These are phyloP conservation scores for Notechis scutatus DNA, from an alignment of 2,113 vertebrate genomes.

Conservation along the genomic window DNA sequence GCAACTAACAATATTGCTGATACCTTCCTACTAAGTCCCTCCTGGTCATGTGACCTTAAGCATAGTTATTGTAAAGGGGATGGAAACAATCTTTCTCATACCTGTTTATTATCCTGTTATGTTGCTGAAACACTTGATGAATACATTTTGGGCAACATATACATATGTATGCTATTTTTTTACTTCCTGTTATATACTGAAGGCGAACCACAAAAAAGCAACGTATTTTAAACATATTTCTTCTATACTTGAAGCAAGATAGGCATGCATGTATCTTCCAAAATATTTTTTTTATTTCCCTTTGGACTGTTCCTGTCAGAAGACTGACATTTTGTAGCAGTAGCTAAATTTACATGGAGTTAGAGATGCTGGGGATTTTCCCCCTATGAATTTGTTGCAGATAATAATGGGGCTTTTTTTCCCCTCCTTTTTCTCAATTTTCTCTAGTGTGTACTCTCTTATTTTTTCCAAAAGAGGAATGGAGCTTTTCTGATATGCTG, in stretches of 20 bases:
- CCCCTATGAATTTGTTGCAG: slow-evolving; percentile 44
- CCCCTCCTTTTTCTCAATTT: slow-evolving; percentile 16
- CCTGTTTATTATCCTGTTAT: slow-evolving; percentile 32
- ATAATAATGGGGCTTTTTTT: slow-evolving; percentile 47
- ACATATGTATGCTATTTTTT: slow-evolving; percentile 27
- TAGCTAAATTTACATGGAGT: slow-evolving; percentile 46
- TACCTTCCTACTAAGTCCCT: neutral
- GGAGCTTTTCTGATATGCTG: slow-evolving; percentile 50
- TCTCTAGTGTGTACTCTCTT: slow-evolving; percentile 27
- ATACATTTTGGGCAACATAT: neutral
- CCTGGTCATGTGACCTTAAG: neutral
- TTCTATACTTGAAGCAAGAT: neutral
- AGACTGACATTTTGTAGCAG: slow-evolving; percentile 27
- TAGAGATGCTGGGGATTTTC: slow-evolving; percentile 30
- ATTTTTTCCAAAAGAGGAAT: slow-evolving; percentile 55
- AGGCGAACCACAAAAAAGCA: slow-evolving; percentile 37
- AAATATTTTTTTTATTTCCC: slow-evolving; percentile 42
- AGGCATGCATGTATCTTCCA: slow-evolving; percentile 51
- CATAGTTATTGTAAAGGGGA: neutral
- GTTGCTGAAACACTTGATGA: slow-evolving; percentile 12
- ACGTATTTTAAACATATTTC: neutral
- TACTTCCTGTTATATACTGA: neutral
- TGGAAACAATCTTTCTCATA: neutral
- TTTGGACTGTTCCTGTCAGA: slow-evolving; percentile 22
- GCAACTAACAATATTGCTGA: neutral